Evolutionary conservation across 2,888 invertebrate species (phyloP).

Genomic region (Lysandra coridon): DNA sequence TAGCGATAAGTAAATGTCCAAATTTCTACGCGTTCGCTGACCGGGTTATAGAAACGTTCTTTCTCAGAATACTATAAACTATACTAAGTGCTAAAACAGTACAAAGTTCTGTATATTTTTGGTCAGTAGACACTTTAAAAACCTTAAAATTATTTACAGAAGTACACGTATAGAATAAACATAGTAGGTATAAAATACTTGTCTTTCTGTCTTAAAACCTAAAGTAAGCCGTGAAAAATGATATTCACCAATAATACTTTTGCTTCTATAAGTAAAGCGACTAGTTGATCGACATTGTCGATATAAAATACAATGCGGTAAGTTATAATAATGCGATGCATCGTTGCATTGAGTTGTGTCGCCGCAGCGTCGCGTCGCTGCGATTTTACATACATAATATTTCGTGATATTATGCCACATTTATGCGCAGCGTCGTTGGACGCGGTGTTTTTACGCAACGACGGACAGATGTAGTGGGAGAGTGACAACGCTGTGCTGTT

Average conservation of each 20-base stretch:
- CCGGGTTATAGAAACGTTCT: not conserved
- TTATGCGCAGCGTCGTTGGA: too few species aligned
- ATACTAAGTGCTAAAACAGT: not conserved
- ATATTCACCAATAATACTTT: constrained; percentile 8
- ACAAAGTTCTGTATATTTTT: constrained; percentile 5
- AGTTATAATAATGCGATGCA: not conserved
- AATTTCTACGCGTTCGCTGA: not conserved
- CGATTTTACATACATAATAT: not conserved
- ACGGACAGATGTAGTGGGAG: too few species aligned
- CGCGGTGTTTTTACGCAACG: too few species aligned
- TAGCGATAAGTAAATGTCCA: too few species aligned
- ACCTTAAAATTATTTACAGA: constrained; percentile 12
- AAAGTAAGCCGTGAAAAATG: not conserved
- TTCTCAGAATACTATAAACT: not conserved
- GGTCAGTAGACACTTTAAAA: constrained; percentile 9
- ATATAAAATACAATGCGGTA: constrained; percentile 3
- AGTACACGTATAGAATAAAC: constrained; percentile 10
- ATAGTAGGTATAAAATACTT: constrained; percentile 1
- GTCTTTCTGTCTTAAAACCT: not conserved
- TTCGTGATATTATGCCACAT: not conserved
- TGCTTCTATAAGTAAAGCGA: constrained; percentile 9
- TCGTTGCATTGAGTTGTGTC: not conserved
- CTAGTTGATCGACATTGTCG: not conserved
- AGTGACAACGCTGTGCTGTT: too few species aligned
- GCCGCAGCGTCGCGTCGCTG: not conserved